These are phyloP conservation scores for Diarsia brunnea DNA, from an alignment of 2,888 invertebrate species.

Conservation along the genomic window DNA sequence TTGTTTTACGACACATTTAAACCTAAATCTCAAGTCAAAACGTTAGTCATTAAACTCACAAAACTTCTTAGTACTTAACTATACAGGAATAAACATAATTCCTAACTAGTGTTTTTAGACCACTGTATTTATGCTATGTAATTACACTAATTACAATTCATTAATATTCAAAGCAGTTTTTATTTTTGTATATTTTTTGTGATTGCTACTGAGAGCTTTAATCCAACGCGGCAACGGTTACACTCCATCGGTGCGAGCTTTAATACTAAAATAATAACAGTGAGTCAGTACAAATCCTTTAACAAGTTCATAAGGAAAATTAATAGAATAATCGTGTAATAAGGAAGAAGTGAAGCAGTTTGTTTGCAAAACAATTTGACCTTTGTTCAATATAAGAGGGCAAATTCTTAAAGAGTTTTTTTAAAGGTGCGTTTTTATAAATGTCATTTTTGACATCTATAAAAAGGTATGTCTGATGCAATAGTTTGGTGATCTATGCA, in stretches of 20 bases:
- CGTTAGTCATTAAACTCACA: background rate
- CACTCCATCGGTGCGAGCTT: conserved; percentile 4
- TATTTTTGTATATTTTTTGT: conserved; percentile 2
- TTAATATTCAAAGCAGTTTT: conserved; percentile 17
- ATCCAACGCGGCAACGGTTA: background rate
- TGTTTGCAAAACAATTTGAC: conserved; percentile 46
- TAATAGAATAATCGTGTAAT: conserved; percentile 49
- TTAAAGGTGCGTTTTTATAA: background rate
- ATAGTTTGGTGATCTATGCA: background rate
- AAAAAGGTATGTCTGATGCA: background rate
- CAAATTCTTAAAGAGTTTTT: conserved; percentile 8
- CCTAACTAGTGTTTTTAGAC: conserved; percentile 13
- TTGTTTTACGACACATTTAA: background rate
- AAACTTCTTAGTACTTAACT: conserved; percentile 1
- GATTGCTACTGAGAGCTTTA: background rate
- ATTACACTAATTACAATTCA: background rate
- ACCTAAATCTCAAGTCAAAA: background rate
- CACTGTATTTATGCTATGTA: background rate
- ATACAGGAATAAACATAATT: conserved; percentile 1
- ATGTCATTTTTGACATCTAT: too few species aligned
- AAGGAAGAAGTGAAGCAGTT: conserved; percentile 51
- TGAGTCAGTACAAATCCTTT: conserved; percentile 21
- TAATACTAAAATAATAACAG: conserved; percentile 37
- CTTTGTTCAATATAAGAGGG: conserved; percentile 32
- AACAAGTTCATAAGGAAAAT: conserved; percentile 61